Base-by-base conservation (phyloP, 2,113 vertebrate species). In the Ginglymostoma cirratum region DNA sequence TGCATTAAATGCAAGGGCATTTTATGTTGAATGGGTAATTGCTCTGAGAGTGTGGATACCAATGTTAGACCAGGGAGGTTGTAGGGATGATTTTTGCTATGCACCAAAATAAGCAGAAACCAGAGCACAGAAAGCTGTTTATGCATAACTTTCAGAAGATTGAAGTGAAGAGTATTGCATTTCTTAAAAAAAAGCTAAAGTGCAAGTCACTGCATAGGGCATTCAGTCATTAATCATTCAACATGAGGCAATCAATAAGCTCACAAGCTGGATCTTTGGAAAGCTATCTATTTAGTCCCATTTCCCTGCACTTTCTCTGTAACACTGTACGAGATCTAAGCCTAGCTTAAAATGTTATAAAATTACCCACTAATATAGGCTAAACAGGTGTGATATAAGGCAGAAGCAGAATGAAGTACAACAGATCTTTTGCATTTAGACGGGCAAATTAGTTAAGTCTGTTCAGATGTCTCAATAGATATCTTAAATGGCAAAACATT, bases 321-420 rank as follows among this genome's bases (percentile, higher is more conserved):
- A 38, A 19, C 30, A n/a, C 89, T 93, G 17, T 34, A 65, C 8
- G 6, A 93, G 65, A 93, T 83, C n/a, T 83, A 42, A 38, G 42
- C 21, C 89, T 30, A 52, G 70, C 10, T 70, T 69, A 48, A 95
- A 48, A 30, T 30, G 69, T 72, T 12, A 70, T 12, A 30, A 23
- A 95, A 52, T 95, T 95, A 95, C 4, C 48, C 61, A 93, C 65
- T 93, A 19, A n/a, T 2, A 42, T 45, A 72, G 45, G 30, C 69
- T 17, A 95, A 72, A 95, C 45, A 69, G 67, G 42, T 95, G 94
- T 76, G 94, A 45, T 72, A 95, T 34, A 94, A 95, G 69, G 45
- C 80, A 83, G 38, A 83, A 83, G 94, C 94, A 95, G 69, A 95
- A 72, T 95, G 94, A 69, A 95, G 67, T 76, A 95, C 94, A 76